Conservation (phyloP, 2,888 invertebrate species). For the Dorcus hopei region DNA sequence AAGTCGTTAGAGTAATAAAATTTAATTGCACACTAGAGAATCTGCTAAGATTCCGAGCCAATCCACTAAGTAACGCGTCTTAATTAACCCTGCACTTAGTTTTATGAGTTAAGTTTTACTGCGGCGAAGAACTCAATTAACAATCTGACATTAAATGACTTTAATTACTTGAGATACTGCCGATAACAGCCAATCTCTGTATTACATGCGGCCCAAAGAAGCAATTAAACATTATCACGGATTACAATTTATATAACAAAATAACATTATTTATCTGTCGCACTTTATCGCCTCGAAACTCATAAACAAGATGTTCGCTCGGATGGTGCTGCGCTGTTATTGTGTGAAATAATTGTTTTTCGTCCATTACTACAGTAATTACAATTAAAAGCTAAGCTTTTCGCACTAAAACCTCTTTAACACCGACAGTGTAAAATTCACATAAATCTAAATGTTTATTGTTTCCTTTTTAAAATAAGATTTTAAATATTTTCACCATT, state of each 20-base stretch:
- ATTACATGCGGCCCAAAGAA: constrained; percentile 9
- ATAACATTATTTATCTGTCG: constrained; percentile 28
- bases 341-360: constrained; percentile 18
- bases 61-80: constrained; percentile 36
- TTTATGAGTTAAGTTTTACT: constrained; percentile 43
- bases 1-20: constrained; percentile 32
- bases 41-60: constrained; percentile 24
- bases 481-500: no score
- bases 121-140: constrained; percentile 41
- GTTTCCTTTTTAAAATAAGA: no score
- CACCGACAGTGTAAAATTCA: no score
- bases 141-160: constrained; percentile 37
- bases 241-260: constrained; percentile 27
- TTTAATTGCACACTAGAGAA: constrained; percentile 34
- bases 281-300: constrained; percentile 25
- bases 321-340: constrained; percentile 8
- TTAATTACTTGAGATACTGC: constrained; percentile 35
- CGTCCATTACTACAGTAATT: not conserved
- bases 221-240: constrained; percentile 26
- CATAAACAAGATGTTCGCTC: constrained; percentile 16
- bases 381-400: not conserved
- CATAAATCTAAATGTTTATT: no score
- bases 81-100: constrained; percentile 43
- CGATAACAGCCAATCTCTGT: constrained; percentile 18
- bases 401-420: not conserved